Evolutionary conservation across 2,888 invertebrate species (phyloP), one percentile per base, ranked within the genome.

Genomic region (Chymomyza caudatula): DNA sequence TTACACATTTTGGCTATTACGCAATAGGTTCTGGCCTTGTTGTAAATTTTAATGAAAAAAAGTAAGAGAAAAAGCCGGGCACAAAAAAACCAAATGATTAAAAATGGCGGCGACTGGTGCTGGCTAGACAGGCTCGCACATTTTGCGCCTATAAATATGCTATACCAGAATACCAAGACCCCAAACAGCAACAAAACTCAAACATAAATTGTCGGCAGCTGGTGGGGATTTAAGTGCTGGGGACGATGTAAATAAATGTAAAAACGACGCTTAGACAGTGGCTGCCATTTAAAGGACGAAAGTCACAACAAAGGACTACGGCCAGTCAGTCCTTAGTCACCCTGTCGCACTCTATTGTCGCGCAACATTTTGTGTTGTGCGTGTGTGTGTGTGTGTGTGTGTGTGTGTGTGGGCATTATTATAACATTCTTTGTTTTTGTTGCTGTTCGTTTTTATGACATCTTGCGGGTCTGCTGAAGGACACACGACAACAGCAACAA

Each of bases 401-500:
- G n/a, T 4, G 11, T 37, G 11, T 37, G 29, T 11, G 11, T 37
- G 29, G 29, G 47, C 44, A 72, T 77, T 80, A 78, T 69, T 81
- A 74, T 70, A 63, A 53, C 11, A n/a, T 51, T 58, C 53, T 58
- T 44, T 58, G 19, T 37, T 52, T 19, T 22, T 74, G 54, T 54
- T 53, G 59, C 23, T 63, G 63, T 65, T 59, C 63, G 85, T 66
- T 67, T 78, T 76, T 85, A 85, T 78, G 79, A 71, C 76, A 86
- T 70, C 66, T 65, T 57, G 47, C 47, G 47, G 47, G 47, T 15
- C 47, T 19, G 15, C 60, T 77, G 78, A 86, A 85, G 85, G 83
- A 78, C 86, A 75, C 63, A 63, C 22, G 29, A 25, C 20, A 58
- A 42, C 59, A 56, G n/a, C 22, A 62, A 22, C 58, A 58, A 37